Evolutionary conservation across 2,888 invertebrate species (phyloP).

Genomic region (Odontocolon sp.): DNA sequence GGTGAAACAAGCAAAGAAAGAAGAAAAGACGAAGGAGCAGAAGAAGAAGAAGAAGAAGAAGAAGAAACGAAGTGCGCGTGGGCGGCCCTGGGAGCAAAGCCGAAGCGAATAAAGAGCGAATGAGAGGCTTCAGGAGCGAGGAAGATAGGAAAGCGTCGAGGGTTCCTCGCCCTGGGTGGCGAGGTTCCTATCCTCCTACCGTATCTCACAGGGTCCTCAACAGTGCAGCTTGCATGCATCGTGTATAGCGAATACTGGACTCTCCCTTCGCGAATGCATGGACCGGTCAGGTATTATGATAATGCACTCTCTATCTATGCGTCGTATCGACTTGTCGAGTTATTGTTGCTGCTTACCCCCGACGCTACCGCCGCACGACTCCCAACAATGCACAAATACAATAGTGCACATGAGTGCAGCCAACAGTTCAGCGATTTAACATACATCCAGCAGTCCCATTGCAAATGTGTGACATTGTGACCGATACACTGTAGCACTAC

Average conservation of each 20-base stretch:
- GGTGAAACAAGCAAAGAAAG: neutral
- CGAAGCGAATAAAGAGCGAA: conserved; percentile 47
- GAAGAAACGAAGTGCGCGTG: conserved; percentile 61
- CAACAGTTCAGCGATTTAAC: no score
- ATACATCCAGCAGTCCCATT: no score
- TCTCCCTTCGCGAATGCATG: conserved; percentile 58
- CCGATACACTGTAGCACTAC: neutral
- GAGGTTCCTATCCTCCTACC: conserved; percentile 58
- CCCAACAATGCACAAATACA: conserved; percentile 45
- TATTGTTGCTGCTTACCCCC: conserved; percentile 68
- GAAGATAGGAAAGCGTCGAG: conserved; percentile 42
- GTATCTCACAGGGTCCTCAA: conserved; percentile 60
- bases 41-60: conserved; percentile 12
- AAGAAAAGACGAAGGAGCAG: neutral
- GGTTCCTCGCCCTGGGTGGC: conserved; percentile 67
- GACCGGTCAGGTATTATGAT: conserved; percentile 70
- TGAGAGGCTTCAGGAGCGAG: neutral
- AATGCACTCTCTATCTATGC: conserved; percentile 72
- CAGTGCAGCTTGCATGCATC: conserved; percentile 31
- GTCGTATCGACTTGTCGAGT: conserved; percentile 73
- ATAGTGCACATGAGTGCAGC: conserved; percentile 25
- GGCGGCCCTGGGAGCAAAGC: conserved; percentile 60
- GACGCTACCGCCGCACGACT: conserved; percentile 49
- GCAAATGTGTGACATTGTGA: no score
- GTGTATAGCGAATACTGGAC: conserved; percentile 12